Conservation (phyloP, 2,888 invertebrate species). For the Acleris holmiana region DNA sequence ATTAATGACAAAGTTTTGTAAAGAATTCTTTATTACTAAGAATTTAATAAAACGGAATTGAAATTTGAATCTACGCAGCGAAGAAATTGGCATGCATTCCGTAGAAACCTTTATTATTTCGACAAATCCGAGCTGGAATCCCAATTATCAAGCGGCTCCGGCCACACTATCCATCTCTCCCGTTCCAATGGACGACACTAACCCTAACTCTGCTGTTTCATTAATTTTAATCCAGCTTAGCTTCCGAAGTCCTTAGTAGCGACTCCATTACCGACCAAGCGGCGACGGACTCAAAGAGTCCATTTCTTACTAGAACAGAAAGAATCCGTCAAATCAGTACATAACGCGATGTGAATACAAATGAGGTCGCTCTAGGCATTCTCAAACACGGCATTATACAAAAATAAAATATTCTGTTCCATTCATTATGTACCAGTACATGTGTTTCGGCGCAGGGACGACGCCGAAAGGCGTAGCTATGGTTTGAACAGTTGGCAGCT, state of each 20-base stretch:
- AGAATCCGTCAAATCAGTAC: conserved; percentile 81
- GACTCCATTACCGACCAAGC: conserved; percentile 45
- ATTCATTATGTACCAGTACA: conserved; percentile 71
- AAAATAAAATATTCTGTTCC: conserved; percentile 82
- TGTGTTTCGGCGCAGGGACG: conserved; percentile 57
- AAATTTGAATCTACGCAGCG: no score
- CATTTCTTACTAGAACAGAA: conserved; percentile 73
- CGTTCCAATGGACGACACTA: background rate
- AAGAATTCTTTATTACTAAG: no score
- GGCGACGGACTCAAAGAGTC: conserved; percentile 72
- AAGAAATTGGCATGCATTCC: no score
- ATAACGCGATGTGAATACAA: conserved; percentile 80
- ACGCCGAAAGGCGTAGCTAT: conserved; percentile 74
- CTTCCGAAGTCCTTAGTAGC: conserved; percentile 16
- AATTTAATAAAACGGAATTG: no score
- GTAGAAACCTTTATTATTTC: no score
- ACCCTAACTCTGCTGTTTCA: conserved; percentile 14
- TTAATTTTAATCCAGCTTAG: conserved; percentile 15
- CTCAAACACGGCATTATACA: conserved; percentile 76
- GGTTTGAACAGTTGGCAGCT: conserved; percentile 78
- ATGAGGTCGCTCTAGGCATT: conserved; percentile 82
- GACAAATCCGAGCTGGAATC: no score
- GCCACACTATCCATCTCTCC: no score
- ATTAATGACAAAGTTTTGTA: no score
- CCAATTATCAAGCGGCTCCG: no score